A percentile compares a stretch with the other conserved stretches of the same genome.
Evolutionary conservation across 2,888 invertebrate genomes (phyloP).

Genomic region (Portevinia maculata): DNA sequence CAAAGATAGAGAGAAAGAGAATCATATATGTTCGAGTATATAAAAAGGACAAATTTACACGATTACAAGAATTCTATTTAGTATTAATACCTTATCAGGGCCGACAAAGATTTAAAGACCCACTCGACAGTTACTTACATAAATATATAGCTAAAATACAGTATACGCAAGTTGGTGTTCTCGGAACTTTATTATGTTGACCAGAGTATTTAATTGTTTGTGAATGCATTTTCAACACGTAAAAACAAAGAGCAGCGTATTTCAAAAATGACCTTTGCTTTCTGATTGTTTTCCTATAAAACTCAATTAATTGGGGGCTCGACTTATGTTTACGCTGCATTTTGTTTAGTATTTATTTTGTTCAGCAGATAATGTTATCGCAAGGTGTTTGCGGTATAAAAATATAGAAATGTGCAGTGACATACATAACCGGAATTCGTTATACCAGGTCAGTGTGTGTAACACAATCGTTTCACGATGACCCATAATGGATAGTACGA

Average conservation of each 20-base stretch:
- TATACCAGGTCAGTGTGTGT: slow-evolving; percentile 78
- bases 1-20: no score
- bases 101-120: no score
- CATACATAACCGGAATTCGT: slow-evolving; percentile 18
- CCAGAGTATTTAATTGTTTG: no score
- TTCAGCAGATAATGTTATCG: slow-evolving; percentile 24
- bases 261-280: not conserved
- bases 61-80: no score
- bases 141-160: no score
- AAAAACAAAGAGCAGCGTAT: not conserved
- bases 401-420: slow-evolving; percentile 33
- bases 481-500: not conserved
- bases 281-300: not conserved
- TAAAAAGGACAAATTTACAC: no score
- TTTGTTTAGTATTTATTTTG: not conserved
- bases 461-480: slow-evolving; percentile 32
- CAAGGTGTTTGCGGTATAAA: slow-evolving; percentile 20
- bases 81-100: no score
- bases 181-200: no score
- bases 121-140: no score
- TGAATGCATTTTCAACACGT: no score
- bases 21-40: no score
- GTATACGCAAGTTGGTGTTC: no score
- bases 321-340: slow-evolving; percentile 44
- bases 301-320: slow-evolving; percentile 20